Percentiles rank a stretch among this genome's conserved stretches.
Evolutionary conservation across 2,888 invertebrate species (phyloP).

Genomic region (Amblyjoppa fuscipennis): DNA sequence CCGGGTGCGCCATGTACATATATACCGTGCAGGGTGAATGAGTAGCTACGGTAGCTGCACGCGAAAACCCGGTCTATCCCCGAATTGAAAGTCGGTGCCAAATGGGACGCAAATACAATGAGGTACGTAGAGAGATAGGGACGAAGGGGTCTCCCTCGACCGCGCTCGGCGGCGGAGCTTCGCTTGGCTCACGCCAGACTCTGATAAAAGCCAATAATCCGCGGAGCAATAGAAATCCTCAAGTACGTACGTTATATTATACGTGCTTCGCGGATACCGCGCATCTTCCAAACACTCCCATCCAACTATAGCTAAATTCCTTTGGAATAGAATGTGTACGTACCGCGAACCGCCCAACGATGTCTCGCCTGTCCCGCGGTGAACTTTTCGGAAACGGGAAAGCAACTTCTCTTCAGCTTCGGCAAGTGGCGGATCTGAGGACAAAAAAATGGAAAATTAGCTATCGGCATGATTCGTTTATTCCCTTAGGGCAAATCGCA

Average conservation of each 20-base stretch:
- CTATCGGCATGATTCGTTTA: neutral
- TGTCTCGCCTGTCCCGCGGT: constrained; percentile 14
- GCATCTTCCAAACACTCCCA: constrained; percentile 25
- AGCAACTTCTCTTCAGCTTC: neutral
- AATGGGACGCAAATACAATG: constrained; percentile 81
- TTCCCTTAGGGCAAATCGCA: neutral
- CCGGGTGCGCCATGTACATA: constrained; percentile 29
- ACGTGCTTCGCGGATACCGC: constrained; percentile 53
- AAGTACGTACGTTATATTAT: constrained; percentile 61
- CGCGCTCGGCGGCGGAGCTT: constrained; percentile 54
- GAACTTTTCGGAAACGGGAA: constrained; percentile 14
- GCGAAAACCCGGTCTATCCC: constrained; percentile 64
- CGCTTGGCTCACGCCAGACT: constrained; percentile 78
- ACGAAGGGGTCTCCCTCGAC: constrained; percentile 52
- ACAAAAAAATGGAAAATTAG: neutral
- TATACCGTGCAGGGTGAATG: constrained; percentile 62
- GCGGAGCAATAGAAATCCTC: constrained; percentile 76
- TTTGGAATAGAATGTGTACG: constrained; percentile 13
- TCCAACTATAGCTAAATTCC: neutral
- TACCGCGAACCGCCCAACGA: neutral
- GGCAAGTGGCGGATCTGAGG: neutral
- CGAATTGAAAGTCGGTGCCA: constrained; percentile 80
- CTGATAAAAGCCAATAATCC: constrained; percentile 82
- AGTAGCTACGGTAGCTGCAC: constrained; percentile 75
- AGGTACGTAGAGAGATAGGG: constrained; percentile 60